Base-by-base conservation (phyloP, 2,113 vertebrate genomes). In the Himantopus leucocephalus region DNA sequence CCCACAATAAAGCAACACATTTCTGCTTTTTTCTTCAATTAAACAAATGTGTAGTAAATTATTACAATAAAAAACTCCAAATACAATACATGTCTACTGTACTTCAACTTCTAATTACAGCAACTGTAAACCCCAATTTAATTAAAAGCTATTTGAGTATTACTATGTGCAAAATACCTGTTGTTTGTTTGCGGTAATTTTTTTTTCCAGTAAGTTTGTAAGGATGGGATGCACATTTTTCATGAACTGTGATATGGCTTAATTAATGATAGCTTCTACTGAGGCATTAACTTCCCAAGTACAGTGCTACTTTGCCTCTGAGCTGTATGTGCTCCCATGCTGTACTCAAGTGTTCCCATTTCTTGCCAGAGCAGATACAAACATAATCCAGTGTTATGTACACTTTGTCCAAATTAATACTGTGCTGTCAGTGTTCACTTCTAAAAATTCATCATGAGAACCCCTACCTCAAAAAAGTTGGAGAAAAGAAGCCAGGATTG, bases 41-140 rank as follows among this genome's bases (percentile, higher is more conserved):
- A 97, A 98, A 98, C 97, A 98, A 98, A 97, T 56, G 70, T 95
- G 95, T 97, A 98, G 96, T 96, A 98, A 98, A 97, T 93, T 79
- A 95, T 97, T 95, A 97, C 96, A 96, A 92, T 97, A 83, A 97
- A 98, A 98, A 98, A 92, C 77, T 96, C 79, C 96, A 98, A 97
- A 97, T 98, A 98, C 96, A 97, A 97, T 97, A 98, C 96, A 90
- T 67, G 12, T 94, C 97, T 96, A 97, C 93, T 86, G 72, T 97
- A 96, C 70, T 97, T 95, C 91, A 85, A 93, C 96, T 93, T 95
- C 97, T 97, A 98, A 98, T 96, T 96, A 98, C 92, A 95, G 85
- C 56, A 41, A 92, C 90, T 91, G 95, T 95, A 98, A 97, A 98
- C 55, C 76, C 92, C 93, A 95, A 90, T 92, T 96, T 95, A 94